Conservation (phyloP, 2,888 invertebrate genomes). For the Drosophila macrothrix region DNA sequence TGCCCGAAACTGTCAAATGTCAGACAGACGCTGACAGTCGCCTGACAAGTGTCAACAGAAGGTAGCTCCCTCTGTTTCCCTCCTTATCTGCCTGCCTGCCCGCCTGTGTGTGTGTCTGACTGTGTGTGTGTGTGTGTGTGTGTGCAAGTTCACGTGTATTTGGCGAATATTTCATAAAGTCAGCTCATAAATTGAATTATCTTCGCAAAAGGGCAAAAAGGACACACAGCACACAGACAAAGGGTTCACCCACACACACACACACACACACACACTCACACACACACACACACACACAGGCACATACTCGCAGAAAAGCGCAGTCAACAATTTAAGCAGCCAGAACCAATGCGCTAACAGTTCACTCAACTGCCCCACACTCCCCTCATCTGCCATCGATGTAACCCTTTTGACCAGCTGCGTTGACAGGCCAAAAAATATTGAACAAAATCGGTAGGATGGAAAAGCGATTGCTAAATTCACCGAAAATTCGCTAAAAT, state of each 20-base stretch:
- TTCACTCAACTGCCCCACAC: slow-evolving; percentile 15
- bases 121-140: slow-evolving; percentile 21
- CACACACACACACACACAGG: slow-evolving; percentile 5
- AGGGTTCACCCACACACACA: slow-evolving; percentile 37
- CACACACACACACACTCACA: slow-evolving; percentile 13
- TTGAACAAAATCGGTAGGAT: slow-evolving; percentile 5
- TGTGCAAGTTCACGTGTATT: slow-evolving; percentile 37
- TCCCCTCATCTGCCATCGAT: neutral
- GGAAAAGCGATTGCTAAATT: slow-evolving; percentile 10
- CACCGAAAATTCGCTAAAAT: slow-evolving; percentile 9
- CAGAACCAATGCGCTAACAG: slow-evolving; percentile 49
- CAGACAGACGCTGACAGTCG: slow-evolving; percentile 70
- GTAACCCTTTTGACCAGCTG: slow-evolving; percentile 42
- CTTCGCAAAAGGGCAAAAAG: slow-evolving; percentile 60
- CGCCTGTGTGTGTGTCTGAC: slow-evolving; percentile 14
- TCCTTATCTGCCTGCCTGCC: neutral
- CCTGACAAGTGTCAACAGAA: slow-evolving; percentile 78
- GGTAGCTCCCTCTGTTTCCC: slow-evolving; percentile 30
- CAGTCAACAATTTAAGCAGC: slow-evolving; percentile 42
- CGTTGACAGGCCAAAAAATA: slow-evolving; percentile 26
- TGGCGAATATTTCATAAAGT: slow-evolving; percentile 63
- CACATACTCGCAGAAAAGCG: neutral
- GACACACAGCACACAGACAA: slow-evolving; percentile 36
- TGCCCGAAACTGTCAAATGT: slow-evolving; percentile 75
- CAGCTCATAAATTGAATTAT: slow-evolving; percentile 76